phyloP scores from a whole-genome alignment of 2,113 vertebrate species.

The Saccopteryx leptura region DNA sequence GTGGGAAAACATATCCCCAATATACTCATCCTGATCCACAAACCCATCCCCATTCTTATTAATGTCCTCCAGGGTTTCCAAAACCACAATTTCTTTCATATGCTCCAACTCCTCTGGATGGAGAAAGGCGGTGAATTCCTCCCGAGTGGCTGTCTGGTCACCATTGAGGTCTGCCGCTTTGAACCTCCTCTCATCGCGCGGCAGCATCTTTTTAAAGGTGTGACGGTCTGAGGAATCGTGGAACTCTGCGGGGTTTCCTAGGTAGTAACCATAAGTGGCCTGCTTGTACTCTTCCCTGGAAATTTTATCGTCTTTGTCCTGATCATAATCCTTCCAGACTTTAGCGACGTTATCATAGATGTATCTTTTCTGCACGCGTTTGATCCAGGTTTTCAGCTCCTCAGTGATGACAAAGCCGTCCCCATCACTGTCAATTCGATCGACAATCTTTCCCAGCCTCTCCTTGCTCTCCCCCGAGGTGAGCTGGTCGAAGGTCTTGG shows the following conservation, averaged over 20 bases:
- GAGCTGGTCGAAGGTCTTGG: slow-evolving; percentile 98
- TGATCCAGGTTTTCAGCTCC: slow-evolving; percentile 97
- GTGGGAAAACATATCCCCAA: slow-evolving; percentile 98
- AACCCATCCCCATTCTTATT: slow-evolving; percentile 97
- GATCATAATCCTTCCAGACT: slow-evolving; percentile 98
- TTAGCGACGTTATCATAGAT: slow-evolving; percentile 98
- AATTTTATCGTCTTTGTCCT: slow-evolving; percentile 96
- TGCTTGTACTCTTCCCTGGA: slow-evolving; percentile 99
- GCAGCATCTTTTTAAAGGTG: slow-evolving; percentile 99
- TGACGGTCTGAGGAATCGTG: slow-evolving; percentile 95
- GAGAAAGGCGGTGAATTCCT: slow-evolving; percentile 98
- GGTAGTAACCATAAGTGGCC: slow-evolving; percentile 98
- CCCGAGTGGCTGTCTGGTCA: slow-evolving; percentile 92
- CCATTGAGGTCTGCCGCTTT: slow-evolving; percentile 93
- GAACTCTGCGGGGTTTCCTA: slow-evolving; percentile 96
- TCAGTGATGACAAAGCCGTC: slow-evolving; percentile 94
- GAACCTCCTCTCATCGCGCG: slow-evolving; percentile 97
- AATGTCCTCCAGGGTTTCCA: slow-evolving; percentile 98
- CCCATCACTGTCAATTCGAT: slow-evolving; percentile 93
- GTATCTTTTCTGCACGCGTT: slow-evolving; percentile 98
- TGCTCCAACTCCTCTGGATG: slow-evolving; percentile 99
- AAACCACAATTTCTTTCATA: slow-evolving; percentile 97
- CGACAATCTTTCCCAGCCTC: slow-evolving; percentile 95
- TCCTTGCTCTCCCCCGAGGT: slow-evolving; percentile 96
- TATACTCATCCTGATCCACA: slow-evolving; percentile 98